Percentiles rank a stretch among this genome's conserved stretches.
phyloP scores from a whole-genome alignment of 2,797 vertebrate species.

The Diceros bicornis region DNA sequence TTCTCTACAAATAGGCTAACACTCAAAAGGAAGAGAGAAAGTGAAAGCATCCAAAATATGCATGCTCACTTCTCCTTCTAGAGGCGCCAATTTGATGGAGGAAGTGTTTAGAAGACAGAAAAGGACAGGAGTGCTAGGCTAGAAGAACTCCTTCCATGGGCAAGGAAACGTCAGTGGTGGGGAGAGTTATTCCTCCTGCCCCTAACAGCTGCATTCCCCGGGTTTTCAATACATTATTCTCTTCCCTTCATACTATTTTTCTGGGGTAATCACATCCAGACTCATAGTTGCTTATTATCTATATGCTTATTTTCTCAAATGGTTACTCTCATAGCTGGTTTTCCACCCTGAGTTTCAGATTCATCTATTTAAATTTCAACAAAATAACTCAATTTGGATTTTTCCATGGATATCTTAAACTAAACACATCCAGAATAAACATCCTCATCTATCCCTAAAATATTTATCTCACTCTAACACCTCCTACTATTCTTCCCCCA shows the following conservation, averaged over 20 bases:
- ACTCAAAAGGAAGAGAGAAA: not conserved
- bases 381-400: not conserved
- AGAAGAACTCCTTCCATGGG: not conserved
- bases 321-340: not conserved
- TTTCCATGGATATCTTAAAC: not conserved
- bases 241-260: not conserved
- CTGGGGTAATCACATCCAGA: not conserved
- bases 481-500: not conserved
- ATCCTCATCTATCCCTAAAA: not conserved
- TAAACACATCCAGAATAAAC: not conserved
- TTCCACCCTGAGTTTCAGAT: not conserved
- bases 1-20: not conserved
- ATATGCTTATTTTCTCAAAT: not conserved
- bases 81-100: not conserved
- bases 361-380: not conserved
- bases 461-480: not conserved
- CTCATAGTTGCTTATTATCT: not conserved
- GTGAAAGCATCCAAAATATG: not conserved
- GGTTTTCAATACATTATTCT: not conserved
- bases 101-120: not conserved
- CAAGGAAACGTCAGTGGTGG: not conserved
- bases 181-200: not conserved
- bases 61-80: not conserved
- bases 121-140: too few species aligned
- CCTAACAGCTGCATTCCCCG: not conserved